Percentiles rank a stretch among this genome's conserved stretches.
phyloP scores from a whole-genome alignment of 2,888 invertebrate genomes.

The Chrysodeixis includens region DNA sequence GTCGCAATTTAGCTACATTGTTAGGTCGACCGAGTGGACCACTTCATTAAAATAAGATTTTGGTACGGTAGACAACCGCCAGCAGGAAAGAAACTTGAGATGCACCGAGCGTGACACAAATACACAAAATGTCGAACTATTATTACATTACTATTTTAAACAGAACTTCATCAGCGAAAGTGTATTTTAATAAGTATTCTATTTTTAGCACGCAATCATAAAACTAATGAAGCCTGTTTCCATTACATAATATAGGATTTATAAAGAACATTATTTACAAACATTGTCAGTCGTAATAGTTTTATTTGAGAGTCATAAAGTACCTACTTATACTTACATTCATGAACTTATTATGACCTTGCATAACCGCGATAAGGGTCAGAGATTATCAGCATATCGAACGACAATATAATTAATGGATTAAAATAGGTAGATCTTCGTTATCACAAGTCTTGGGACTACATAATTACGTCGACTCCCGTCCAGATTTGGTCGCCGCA shows the following conservation, averaged over 20 bases:
- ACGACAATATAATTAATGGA: constrained; percentile 25
- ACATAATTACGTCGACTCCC: constrained; percentile 23
- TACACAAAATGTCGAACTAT: neutral
- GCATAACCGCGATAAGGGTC: constrained; percentile 25
- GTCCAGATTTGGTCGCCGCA: constrained; percentile 40
- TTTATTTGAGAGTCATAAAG: constrained; percentile 35
- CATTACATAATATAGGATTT: neutral
- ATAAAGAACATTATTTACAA: constrained; percentile 22
- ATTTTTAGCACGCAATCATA: neutral
- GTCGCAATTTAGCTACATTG: constrained; percentile 23
- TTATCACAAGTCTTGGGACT: constrained; percentile 23
- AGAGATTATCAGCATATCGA: constrained; percentile 16
- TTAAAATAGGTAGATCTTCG: constrained; percentile 15
- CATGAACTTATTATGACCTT: constrained; percentile 44
- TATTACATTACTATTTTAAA: neutral
- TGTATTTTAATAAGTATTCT: constrained; percentile 1
- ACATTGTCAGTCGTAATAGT: constrained; percentile 19
- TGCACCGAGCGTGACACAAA: neutral
- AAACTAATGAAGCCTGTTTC: neutral
- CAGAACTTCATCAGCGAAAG: constrained; percentile 15
- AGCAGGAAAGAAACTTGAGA: constrained; percentile 5
- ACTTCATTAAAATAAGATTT: constrained; percentile 6
- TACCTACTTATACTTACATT: constrained; percentile 22
- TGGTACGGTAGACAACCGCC: neutral
- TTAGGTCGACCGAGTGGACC: constrained; percentile 14